phyloP scores from a whole-genome alignment of 2,113 vertebrate genomes.

The Neopipo cinnamomea region DNA sequence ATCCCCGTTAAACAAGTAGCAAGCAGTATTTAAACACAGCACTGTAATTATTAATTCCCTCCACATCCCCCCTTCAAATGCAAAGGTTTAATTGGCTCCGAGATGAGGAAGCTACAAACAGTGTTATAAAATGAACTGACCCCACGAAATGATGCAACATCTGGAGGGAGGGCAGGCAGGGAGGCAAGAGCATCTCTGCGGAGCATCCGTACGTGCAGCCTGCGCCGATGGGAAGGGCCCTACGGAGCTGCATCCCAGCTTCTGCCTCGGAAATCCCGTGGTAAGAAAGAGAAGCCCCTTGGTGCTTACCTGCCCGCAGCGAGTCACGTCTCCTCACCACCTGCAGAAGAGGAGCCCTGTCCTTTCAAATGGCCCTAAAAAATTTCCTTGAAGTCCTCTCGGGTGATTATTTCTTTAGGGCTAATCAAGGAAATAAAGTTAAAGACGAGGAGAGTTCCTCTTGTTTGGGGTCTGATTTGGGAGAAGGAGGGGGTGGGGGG shows the following conservation, averaged over 20 bases:
- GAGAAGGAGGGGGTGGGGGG: slow-evolving; percentile 49
- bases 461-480: slow-evolving; percentile 59
- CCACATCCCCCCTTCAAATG: background rate
- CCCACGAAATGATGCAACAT: slow-evolving; percentile 26
- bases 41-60: background rate
- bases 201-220: background rate
- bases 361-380: background rate
- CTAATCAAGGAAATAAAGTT: slow-evolving; percentile 70
- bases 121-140: background rate
- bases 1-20: background rate
- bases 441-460: slow-evolving; percentile 64
- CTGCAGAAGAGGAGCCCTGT: slow-evolving; percentile 5
- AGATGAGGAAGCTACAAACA: background rate
- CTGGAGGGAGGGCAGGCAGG: slow-evolving; percentile 43
- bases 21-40: background rate
- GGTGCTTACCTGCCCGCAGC: slow-evolving; percentile 47
- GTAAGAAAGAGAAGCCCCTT: background rate
- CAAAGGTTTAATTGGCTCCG: background rate
- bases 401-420: slow-evolving; percentile 34
- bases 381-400: background rate
- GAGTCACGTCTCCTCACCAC: background rate
- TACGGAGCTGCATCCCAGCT: background rate
- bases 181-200: background rate
- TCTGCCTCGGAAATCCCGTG: background rate
- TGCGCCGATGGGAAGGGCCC: background rate